phyloP scores from a whole-genome alignment of 30 jellyfish, hydroid and myxozoan genomes.

The Cassiopea andromeda region DNA sequence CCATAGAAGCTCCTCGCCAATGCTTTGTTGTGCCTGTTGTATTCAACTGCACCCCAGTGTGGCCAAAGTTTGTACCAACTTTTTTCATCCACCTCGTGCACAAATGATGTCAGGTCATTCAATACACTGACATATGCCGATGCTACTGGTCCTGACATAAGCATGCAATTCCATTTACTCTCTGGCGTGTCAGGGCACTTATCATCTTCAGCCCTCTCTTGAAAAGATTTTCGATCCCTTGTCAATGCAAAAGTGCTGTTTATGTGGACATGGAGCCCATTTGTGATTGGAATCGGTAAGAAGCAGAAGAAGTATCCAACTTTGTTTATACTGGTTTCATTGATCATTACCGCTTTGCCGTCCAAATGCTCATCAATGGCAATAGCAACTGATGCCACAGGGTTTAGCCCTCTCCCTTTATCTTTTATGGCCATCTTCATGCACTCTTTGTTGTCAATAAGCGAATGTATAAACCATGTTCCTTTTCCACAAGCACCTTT shows the following conservation, averaged over 20 bases:
- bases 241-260: conserved; percentile 84
- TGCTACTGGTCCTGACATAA: conserved; percentile 54
- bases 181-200: conserved; percentile 16
- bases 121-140: conserved; percentile 39
- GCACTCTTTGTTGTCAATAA: conserved; percentile 13
- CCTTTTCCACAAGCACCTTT: neutral
- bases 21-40: neutral
- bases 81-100: neutral
- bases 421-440: conserved; percentile 25
- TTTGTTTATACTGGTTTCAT: neutral
- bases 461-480: conserved; percentile 33
- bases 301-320: conserved; percentile 65
- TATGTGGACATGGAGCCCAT: conserved; percentile 72
- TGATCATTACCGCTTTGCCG: neutral
- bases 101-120: conserved; percentile 3
- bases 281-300: conserved; percentile 73
- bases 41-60: neutral
- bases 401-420: conserved; percentile 4
- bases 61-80: conserved; percentile 59
- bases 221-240: conserved; percentile 54
- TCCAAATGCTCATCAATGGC: neutral
- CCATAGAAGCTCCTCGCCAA: conserved; percentile 23
- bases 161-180: conserved; percentile 30
- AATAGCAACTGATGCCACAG: conserved; percentile 51
- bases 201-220: conserved; percentile 31